A percentile compares a stretch with the other conserved stretches of the same genome.
These are phyloP conservation scores for Netelia inedita DNA, from an alignment of 2,888 invertebrate species.

Conservation along the genomic window DNA sequence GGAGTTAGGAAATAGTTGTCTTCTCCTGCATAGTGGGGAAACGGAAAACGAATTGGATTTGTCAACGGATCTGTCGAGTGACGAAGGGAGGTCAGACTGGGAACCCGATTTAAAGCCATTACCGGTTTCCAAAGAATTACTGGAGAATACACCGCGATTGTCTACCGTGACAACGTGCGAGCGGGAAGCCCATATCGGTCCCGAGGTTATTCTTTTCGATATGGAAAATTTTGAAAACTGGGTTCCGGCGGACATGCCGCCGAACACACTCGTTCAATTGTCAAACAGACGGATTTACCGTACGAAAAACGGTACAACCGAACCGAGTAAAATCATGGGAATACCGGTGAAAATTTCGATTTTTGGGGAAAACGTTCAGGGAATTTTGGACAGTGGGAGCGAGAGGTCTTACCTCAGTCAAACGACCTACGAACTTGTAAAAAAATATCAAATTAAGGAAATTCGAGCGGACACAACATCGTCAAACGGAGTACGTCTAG, in stretches of 20 bases:
- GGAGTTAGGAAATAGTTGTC: neutral
- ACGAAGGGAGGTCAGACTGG: neutral
- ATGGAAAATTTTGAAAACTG: neutral
- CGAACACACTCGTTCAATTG: neutral
- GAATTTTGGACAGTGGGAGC: neutral
- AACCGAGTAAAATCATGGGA: conserved; percentile 10
- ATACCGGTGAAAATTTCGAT: conserved; percentile 41
- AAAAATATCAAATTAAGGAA: conserved; percentile 20
- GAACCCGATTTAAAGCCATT: neutral
- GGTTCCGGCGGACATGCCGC: neutral
- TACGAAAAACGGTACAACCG: neutral
- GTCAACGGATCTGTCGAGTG: neutral
- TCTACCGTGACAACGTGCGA: neutral
- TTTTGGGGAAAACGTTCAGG: conserved; percentile 22
- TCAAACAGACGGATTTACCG: conserved; percentile 29
- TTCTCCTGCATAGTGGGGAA: neutral
- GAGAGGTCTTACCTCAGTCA: conserved; percentile 21
- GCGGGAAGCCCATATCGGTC: neutral
- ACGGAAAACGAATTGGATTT: neutral
- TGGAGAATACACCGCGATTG: neutral
- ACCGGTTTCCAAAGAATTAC: neutral
- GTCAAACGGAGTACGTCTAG: conserved; percentile 3
- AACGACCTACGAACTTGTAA: neutral
- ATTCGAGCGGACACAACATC: conserved; percentile 5
- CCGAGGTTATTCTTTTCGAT: neutral